Percentiles rank a stretch among this genome's conserved stretches.
Evolutionary conservation across 2,797 vertebrate species (phyloP).

Genomic region (Manis crassicaudata): DNA sequence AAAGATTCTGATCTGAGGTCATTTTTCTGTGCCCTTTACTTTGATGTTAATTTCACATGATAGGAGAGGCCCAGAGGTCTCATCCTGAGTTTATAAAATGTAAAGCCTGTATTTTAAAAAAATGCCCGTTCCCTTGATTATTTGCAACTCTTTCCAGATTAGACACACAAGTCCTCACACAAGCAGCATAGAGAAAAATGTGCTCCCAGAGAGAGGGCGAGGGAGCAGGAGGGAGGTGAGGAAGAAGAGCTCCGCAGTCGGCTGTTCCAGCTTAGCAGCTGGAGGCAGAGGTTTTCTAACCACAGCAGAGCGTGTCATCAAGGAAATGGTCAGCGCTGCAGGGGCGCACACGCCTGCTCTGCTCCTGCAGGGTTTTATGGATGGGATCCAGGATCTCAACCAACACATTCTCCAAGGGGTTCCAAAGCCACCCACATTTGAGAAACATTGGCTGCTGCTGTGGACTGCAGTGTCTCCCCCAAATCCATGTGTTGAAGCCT

Average conservation of each 20-base stretch:
- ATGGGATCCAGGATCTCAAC: neutral
- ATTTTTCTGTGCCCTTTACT: neutral
- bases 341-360: neutral
- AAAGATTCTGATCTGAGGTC: neutral
- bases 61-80: neutral
- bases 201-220: neutral
- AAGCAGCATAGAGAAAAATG: neutral
- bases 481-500: neutral
- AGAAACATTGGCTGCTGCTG: neutral
- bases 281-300: neutral
- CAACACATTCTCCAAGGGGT: neutral
- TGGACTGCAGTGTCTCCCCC: neutral
- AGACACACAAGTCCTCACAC: neutral
- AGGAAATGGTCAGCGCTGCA: neutral
- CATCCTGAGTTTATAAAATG: neutral
- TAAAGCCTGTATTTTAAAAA: neutral
- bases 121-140: neutral
- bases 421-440: neutral
- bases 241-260: neutral
- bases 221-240: neutral
- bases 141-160: neutral
- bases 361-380: neutral
- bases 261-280: neutral
- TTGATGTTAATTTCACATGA: neutral
- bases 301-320: too few species aligned